phyloP scores from a whole-genome alignment of 2,797 vertebrate genomes.

The Momotus momota region DNA sequence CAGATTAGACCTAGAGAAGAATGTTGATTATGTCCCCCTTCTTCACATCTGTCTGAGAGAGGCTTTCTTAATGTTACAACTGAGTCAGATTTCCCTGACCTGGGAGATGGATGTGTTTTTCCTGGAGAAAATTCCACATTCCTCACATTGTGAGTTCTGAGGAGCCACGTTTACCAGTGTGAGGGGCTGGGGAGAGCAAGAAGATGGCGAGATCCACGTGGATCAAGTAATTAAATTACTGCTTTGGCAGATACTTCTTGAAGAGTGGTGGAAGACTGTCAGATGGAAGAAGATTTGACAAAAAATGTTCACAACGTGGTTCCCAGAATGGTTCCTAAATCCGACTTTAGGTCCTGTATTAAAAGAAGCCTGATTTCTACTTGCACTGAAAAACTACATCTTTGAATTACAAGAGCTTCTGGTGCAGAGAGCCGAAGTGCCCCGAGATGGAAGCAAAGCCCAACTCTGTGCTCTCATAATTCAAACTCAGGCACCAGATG shows the following conservation, averaged over 20 bases:
- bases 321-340: not conserved
- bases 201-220: not conserved
- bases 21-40: not conserved
- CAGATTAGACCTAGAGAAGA: not conserved
- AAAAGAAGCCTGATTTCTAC: not conserved
- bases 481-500: not conserved
- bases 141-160: not conserved
- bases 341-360: not conserved
- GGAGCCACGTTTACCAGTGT: not conserved
- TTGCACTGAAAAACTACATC: not conserved
- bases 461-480: not conserved
- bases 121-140: not conserved
- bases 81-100: not conserved
- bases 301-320: not conserved
- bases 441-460: slow-evolving; percentile 36
- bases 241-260: not conserved
- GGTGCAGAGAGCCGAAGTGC: not conserved
- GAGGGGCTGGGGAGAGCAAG: not conserved
- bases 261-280: not conserved
- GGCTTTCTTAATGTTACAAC: not conserved
- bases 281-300: not conserved
- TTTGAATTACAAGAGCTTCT: not conserved
- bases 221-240: not conserved
- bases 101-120: not conserved
- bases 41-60: not conserved